A percentile compares a stretch with the other conserved stretches of the same genome.
Evolutionary conservation across 2,113 vertebrate species (phyloP).

Genomic region (Noctilio leporinus): DNA sequence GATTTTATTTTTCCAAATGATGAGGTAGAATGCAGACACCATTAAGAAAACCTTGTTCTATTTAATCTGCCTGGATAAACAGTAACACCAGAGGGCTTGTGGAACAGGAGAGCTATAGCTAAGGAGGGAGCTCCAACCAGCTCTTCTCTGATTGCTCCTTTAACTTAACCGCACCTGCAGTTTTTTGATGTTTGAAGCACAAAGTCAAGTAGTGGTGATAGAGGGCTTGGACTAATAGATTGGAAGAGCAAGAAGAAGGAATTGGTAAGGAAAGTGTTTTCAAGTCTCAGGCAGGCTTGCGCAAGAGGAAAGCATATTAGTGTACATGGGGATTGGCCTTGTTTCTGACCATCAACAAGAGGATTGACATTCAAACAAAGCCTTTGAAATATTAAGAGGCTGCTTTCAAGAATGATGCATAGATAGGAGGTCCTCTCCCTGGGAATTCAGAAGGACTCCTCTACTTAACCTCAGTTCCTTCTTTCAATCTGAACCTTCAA

Average conservation of each 20-base stretch:
- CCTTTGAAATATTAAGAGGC: neutral
- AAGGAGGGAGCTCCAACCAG: neutral
- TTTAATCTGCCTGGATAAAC: neutral
- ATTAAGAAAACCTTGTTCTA: neutral
- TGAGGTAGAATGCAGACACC: neutral
- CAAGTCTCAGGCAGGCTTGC: neutral
- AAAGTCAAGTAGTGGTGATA: neutral
- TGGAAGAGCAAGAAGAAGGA: neutral
- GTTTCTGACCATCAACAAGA: neutral
- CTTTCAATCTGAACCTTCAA: neutral
- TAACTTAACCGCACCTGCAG: neutral
- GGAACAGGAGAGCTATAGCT: neutral
- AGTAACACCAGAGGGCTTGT: rapidly evolving
- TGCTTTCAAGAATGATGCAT: neutral
- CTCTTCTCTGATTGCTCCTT: neutral
- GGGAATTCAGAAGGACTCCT: neutral
- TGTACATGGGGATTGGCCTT: neutral
- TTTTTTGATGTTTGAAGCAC: neutral
- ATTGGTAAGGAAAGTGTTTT: neutral
- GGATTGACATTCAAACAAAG: neutral
- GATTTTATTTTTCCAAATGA: neutral
- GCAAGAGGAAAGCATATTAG: neutral
- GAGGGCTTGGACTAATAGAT: neutral
- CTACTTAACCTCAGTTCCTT: neutral
- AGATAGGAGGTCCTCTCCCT: neutral